Evolutionary conservation across 1,140 invertebrate genomes (phyloP), one percentile per base, ranked within the genome.

Genomic region (Lamellibrachia luymesi): DNA sequence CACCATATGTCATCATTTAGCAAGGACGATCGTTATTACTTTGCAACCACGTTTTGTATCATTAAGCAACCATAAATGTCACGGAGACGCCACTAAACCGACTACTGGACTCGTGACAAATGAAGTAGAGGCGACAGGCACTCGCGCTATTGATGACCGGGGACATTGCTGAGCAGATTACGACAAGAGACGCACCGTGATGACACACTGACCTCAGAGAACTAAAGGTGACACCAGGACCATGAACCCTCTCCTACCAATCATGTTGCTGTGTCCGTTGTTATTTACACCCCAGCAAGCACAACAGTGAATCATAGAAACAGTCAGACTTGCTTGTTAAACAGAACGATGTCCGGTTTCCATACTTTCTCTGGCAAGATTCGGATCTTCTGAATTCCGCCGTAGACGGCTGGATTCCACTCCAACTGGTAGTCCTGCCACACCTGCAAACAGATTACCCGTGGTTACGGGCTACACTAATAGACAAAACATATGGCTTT

Each of bases 311-410:
- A 80, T 80, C 64, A 1, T 80, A 80, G 64, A 80, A 80, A 17
- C 13, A 10, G 64, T 22, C 13, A 80, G 64, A 80, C 64, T 80
- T 80, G 64, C 99, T 99, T 99, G 97, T 99, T 99, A 96, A 99
- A 99, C 89, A 99, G 97, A 56, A 99, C 99, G 95, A 99, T 99
- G 96, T 99, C 99, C 5, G 99, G 99, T 96, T 99, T 99, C 99
- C 99, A 99, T 93, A 99, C 99, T 97, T 99, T 99, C 96, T 99
- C 99, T 49, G 99, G 99, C 50, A 98, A 98, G 94, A 99, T 97
- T 94, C 99, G 97, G 80, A 99, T 97, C 49, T 99, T 98, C 51
- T 98, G 98, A 94, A 99, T 99, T 91, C 99, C 98, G 92, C 99
- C 99, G 95, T 99, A 99, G 96, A 99, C 98, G 92, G 98, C 98